A percentile compares a stretch with the other conserved stretches of the same genome.
Evolutionary conservation across 2,888 invertebrate species (phyloP).

Genomic region (Dynastes grantii): DNA sequence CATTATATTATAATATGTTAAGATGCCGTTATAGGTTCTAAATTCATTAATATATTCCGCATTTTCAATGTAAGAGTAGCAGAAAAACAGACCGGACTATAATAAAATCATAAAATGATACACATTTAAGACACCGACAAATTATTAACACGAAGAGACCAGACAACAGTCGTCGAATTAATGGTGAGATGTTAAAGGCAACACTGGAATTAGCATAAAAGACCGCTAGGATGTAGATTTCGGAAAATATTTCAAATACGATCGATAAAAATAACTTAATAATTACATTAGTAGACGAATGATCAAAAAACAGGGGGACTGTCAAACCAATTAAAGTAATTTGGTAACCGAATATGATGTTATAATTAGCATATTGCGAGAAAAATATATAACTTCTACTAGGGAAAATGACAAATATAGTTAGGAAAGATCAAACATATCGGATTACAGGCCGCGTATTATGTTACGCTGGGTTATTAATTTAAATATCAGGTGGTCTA

Average conservation of each 20-base stretch:
- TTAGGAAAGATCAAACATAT: constrained; percentile 49
- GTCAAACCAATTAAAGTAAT: constrained; percentile 41
- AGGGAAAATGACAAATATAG: constrained; percentile 39
- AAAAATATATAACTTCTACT: constrained; percentile 22
- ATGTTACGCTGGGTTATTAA: constrained; percentile 40
- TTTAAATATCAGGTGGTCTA: constrained; percentile 49
- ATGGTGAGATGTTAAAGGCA: constrained; percentile 19
- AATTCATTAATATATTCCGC: constrained; percentile 31
- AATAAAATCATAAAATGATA: constrained; percentile 37
- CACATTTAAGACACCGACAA: constrained; percentile 44
- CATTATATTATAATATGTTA: constrained; percentile 6
- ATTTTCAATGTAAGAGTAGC: constrained; percentile 4
- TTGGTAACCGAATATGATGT: constrained; percentile 43
- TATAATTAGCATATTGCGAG: constrained; percentile 44
- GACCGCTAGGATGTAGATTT: neutral
- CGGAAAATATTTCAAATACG: neutral
- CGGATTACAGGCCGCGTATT: constrained; percentile 40
- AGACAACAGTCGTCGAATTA: constrained; percentile 36
- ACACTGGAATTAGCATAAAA: constrained; percentile 28
- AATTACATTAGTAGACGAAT: constrained; percentile 7
- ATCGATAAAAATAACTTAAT: constrained; percentile 23
- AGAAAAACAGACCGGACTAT: constrained; percentile 32
- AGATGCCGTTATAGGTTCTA: neutral
- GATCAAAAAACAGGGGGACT: constrained; percentile 20
- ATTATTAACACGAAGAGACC: constrained; percentile 27